These are phyloP conservation scores for Dasypolia templi DNA, from an alignment of 2,888 invertebrate genomes.

Conservation along the genomic window DNA sequence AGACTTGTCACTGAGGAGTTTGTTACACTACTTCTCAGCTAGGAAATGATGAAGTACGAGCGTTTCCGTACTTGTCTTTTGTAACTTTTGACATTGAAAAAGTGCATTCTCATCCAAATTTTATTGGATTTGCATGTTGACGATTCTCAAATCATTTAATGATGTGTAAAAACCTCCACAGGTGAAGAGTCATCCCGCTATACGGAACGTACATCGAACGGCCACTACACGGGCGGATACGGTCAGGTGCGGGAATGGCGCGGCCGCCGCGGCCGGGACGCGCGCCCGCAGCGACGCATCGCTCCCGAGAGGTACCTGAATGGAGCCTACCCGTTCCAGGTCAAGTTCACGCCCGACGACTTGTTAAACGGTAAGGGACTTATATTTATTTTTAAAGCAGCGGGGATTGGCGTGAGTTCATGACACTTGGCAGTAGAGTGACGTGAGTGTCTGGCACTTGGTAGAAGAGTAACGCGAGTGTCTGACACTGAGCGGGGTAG, in stretches of 20 bases:
- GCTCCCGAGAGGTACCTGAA: constrained; percentile 93
- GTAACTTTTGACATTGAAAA: background rate
- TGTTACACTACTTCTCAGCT: background rate
- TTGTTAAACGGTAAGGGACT: constrained; percentile 88
- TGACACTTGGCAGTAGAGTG: background rate
- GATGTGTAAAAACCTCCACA: constrained; percentile 13
- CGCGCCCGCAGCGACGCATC: constrained; percentile 77
- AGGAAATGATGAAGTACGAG: background rate
- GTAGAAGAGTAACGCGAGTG: too few relatives aligned
- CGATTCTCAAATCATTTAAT: background rate
- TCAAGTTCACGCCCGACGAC: constrained; percentile 91
- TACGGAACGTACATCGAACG: constrained; percentile 51
- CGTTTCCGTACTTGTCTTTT: background rate
- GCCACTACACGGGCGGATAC: constrained; percentile 48
- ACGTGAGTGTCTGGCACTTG: background rate
- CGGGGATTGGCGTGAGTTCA: background rate
- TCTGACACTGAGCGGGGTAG: background rate
- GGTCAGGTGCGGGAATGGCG: constrained; percentile 63
- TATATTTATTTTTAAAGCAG: constrained; percentile 1
- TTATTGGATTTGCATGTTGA: background rate
- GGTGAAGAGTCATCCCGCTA: constrained; percentile 59
- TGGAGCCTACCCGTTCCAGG: constrained; percentile 92
- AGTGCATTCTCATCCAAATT: background rate
- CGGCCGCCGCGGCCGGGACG: constrained; percentile 66
- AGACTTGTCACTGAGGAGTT: background rate